phyloP scores from a whole-genome alignment of 1,140 invertebrate species.

The Anoplolepis gracilipes region DNA sequence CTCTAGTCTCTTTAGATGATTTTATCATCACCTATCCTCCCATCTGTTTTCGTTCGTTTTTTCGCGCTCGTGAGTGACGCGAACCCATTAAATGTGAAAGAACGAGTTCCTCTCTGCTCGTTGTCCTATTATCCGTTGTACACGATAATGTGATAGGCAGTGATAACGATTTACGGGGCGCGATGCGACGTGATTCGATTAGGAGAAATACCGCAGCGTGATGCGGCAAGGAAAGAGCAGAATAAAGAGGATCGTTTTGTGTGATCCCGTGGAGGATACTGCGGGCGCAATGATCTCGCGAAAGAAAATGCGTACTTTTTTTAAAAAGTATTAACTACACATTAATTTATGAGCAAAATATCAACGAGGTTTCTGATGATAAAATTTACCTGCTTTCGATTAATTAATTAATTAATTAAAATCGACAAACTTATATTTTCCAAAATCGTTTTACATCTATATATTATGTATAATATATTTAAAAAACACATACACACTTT shows the following conservation, averaged over 20 bases:
- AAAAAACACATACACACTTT: not conserved
- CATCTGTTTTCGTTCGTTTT: not conserved
- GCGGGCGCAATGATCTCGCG: not conserved
- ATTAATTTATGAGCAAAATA: not conserved
- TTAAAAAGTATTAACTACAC: not conserved
- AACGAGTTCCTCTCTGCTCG: not conserved
- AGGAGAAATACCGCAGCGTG: not conserved
- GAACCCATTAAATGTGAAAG: not conserved
- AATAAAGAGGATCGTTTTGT: not conserved
- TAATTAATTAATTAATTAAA: too few relatives aligned
- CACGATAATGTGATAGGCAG: not conserved
- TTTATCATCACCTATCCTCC: not conserved
- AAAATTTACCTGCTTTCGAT: not conserved
- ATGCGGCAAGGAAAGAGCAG: constrained; percentile 1
- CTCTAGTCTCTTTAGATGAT: not conserved
- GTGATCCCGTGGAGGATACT: not conserved
- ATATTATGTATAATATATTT: too few relatives aligned
- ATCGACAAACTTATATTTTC: not conserved
- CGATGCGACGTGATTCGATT: constrained; percentile 21
- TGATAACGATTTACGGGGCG: not conserved
- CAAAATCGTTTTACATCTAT: not conserved
- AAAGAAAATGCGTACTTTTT: not conserved
- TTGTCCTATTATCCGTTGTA: not conserved
- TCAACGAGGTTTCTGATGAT: not conserved
- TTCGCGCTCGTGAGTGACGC: not conserved